Evolutionary conservation across 2,888 invertebrate genomes (phyloP).

Genomic region (Drosophila yooni): DNA sequence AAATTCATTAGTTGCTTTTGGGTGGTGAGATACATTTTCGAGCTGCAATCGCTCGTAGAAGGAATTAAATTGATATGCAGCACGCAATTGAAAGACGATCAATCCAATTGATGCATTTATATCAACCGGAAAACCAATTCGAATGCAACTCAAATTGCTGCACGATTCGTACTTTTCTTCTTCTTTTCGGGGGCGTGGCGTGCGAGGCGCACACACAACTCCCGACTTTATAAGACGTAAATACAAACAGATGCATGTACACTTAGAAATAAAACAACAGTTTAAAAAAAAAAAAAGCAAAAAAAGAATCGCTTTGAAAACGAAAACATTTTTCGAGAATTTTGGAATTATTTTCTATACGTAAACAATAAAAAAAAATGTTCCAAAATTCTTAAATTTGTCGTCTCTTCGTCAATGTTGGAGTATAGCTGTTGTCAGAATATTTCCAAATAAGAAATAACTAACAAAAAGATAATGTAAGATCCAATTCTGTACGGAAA

Average conservation of each 20-base stretch:
- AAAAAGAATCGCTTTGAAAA: not conserved
- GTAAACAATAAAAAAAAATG: not conserved
- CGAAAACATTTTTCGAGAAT: not conserved
- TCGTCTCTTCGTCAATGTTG: not conserved
- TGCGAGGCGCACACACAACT: not conserved
- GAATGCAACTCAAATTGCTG: conserved; percentile 32
- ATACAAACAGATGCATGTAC: not conserved
- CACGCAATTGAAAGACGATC: conserved; percentile 59
- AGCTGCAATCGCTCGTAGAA: not conserved
- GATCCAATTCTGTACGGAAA: not conserved
- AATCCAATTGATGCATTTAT: conserved; percentile 72
- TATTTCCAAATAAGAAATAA: not conserved
- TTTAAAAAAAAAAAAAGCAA: not conserved
- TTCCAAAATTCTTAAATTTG: not conserved
- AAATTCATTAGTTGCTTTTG: conserved; percentile 27
- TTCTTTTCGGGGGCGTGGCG: conserved; percentile 21
- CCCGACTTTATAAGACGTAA: not conserved
- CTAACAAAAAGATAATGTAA: not conserved
- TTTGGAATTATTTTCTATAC: not conserved
- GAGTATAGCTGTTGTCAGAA: not conserved
- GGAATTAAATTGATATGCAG: conserved; percentile 66
- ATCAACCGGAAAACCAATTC: conserved; percentile 57
- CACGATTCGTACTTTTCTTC: conserved; percentile 10
- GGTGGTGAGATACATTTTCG: not conserved
- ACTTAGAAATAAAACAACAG: not conserved